Percentiles rank a stretch among this genome's conserved stretches.
Conservation (phyloP, 1,140 invertebrate genomes). For the Armadillidium nasatum region DNA sequence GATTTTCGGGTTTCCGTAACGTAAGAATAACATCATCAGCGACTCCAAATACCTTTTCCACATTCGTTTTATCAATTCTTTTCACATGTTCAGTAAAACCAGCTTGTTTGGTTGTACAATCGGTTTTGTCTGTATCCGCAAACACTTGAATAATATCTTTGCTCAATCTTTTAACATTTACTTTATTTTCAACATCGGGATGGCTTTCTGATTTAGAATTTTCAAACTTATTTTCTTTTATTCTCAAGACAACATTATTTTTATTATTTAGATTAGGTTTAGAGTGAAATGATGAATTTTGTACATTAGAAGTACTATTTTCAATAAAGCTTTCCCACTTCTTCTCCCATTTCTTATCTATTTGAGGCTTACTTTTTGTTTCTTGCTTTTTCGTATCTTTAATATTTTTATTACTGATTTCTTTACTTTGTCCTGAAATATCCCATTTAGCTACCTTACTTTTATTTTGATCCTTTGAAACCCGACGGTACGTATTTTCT, state of each 20-base stretch:
- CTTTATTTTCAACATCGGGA: not conserved
- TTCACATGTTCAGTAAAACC: not conserved
- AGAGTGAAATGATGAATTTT: not conserved
- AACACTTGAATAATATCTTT: not conserved
- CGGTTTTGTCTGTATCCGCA: not conserved
- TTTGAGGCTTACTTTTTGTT: too few species aligned
- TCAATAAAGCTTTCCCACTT: not conserved
- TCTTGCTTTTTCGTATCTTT: too few species aligned
- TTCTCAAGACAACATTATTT: slow-evolving; percentile 1
- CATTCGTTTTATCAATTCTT: not conserved
- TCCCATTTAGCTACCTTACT: not conserved
- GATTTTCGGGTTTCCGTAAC: not conserved
- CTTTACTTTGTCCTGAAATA: not conserved
- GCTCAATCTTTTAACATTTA: not conserved
- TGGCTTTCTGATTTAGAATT: not conserved
- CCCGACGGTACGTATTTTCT: not conserved
- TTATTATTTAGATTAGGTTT: not conserved
- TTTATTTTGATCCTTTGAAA: not conserved
- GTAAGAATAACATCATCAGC: not conserved
- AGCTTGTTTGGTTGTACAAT: not conserved
- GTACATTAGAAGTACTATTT: not conserved
- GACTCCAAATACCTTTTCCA: not conserved
- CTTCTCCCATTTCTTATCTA: not conserved
- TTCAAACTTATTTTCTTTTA: slow-evolving; percentile 2
- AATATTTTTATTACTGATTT: too few species aligned